Percentiles rank a stretch among this genome's conserved stretches.
Conservation (phyloP, 2,113 vertebrate species). For the Lota lota region DNA sequence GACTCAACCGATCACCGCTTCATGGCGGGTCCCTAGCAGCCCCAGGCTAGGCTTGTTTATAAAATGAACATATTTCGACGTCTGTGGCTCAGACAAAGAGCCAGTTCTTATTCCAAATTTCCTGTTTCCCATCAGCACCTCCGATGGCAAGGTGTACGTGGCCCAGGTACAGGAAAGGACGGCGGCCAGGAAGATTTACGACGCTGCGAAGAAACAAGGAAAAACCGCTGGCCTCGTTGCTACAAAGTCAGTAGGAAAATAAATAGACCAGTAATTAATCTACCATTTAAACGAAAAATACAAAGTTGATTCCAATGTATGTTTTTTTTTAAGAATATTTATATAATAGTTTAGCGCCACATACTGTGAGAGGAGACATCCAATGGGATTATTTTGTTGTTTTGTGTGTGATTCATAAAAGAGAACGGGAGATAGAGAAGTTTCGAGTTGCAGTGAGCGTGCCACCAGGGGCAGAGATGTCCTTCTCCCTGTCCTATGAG, state of each 20-base stretch:
- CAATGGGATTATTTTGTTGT: too few relatives aligned
- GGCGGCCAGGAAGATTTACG: conserved; percentile 83
- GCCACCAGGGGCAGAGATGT: conserved; percentile 62
- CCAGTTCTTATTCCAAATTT: conserved; percentile 33
- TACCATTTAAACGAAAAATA: conserved; percentile 14
- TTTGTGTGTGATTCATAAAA: conserved; percentile 30
- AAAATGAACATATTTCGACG: conserved; percentile 43
- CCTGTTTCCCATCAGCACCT: conserved; percentile 63
- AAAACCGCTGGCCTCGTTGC: conserved; percentile 80
- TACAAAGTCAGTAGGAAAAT: conserved; percentile 73
- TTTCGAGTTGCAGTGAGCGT: conserved; percentile 78
- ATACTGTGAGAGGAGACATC: too few relatives aligned
- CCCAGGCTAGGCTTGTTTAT: conserved; percentile 13
- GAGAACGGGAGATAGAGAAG: conserved; percentile 78
- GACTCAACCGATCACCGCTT: conserved; percentile 20
- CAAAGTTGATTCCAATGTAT: too few relatives aligned
- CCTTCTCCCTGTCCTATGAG: conserved; percentile 76
- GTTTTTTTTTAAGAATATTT: too few relatives aligned
- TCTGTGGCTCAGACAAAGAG: conserved; percentile 48
- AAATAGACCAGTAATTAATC: neutral
- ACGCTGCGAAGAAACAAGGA: conserved; percentile 77
- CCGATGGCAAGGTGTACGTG: conserved; percentile 73
- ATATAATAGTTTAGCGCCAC: too few relatives aligned
- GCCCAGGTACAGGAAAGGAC: conserved; percentile 80
- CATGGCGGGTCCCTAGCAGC: neutral